Evolutionary conservation across 2,113 vertebrate species (phyloP).

Genomic region (Turnix velox): DNA sequence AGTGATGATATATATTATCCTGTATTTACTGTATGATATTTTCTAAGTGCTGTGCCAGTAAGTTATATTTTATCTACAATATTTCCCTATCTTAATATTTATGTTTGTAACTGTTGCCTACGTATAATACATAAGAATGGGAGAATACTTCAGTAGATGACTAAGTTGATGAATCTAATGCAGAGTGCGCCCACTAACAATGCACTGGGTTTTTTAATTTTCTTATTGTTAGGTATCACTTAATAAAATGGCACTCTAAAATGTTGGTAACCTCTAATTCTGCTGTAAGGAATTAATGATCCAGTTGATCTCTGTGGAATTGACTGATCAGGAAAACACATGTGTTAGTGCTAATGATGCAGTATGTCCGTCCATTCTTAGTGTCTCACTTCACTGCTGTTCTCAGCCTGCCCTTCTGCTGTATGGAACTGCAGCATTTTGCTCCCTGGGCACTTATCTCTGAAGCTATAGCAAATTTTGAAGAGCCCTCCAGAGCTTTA

Average conservation of each 20-base stretch:
- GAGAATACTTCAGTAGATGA: not conserved
- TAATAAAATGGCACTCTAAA: not conserved
- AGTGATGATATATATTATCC: not conserved
- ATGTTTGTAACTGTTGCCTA: not conserved
- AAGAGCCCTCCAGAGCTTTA: conserved; percentile 17
- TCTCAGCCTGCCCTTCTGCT: not conserved
- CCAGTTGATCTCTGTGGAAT: not conserved
- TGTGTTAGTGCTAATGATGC: not conserved
- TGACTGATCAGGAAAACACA: not conserved
- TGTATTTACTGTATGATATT: not conserved
- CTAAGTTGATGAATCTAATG: not conserved
- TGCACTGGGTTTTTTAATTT: not conserved
- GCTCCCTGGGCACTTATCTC: not conserved
- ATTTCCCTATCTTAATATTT: not conserved
- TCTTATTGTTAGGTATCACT: not conserved
- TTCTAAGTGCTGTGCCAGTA: not conserved
- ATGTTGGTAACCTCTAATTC: conserved; percentile 18
- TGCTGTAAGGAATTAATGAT: not conserved
- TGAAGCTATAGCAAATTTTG: conserved; percentile 3
- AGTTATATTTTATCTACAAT: not conserved
- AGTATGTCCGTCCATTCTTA: not conserved
- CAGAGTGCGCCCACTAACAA: not conserved
- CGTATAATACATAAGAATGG: not conserved
- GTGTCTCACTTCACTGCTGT: not conserved
- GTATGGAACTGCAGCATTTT: not conserved